Base-by-base conservation (phyloP, 2,888 invertebrate genomes). In the Tinea trinotella region DNA sequence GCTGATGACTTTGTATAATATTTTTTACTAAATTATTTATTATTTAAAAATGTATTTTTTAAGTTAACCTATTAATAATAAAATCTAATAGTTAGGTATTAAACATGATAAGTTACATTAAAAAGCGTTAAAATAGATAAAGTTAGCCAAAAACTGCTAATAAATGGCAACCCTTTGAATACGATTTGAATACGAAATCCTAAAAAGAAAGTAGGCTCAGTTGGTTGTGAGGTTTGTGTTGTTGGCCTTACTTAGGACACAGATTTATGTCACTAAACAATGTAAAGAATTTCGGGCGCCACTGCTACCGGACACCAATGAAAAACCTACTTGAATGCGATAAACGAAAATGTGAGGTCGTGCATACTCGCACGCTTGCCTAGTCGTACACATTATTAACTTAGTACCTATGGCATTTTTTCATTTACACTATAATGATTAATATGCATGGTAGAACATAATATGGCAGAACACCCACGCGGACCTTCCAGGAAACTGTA, bases 211-310 rank as follows among this genome's bases (percentile, higher is more conserved):
- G 19, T 34, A 53, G 20, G 22, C 22, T 13, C 17, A 9, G 19
- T 20, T 4, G 2, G n/a, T 18, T 19, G 20, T 17, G 48, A 12
- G 48, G 17, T 19, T 48, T 48, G 48, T 48, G n/a, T 48, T 18
- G 18, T 48, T 17, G 19, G 48, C 52, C 52, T 15, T 52, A 52
- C 52, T 35, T 52, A 24, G 52, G 58, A 58, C 59, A 55, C 59
- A 59, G 66, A 68, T 70, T 70, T 70, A 68, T 66, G 62, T 56
- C 61, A 56, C 60, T 54, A 57, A 57, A 59, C 61, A 60, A 63
- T 61, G 64, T 56, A 57, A 61, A 64, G 66, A 66, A 64, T 64
- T 66, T 68, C 59, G 65, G 65, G 59, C 56, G 13, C 9, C 40
- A 18, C 9, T 20, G 15, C 50, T 18, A 50, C 60, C 65, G 67